Percentiles rank a stretch among this genome's conserved stretches.
These are phyloP conservation scores for Mola mola DNA, from an alignment of 2,113 vertebrate genomes.

Conservation along the genomic window DNA sequence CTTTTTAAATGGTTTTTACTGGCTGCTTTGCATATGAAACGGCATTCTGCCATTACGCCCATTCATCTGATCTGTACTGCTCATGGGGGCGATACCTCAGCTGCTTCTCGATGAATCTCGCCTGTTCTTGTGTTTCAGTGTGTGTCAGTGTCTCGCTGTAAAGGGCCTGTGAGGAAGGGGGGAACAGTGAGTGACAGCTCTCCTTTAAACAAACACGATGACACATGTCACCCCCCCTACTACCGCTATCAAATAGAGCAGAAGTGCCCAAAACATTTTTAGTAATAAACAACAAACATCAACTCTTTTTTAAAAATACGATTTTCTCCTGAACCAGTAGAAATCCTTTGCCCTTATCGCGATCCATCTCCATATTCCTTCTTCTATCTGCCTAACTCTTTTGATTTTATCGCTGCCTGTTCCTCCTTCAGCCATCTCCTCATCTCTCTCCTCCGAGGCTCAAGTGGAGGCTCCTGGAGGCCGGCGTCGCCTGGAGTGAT, in stretches of 20 bases:
- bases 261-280: background rate
- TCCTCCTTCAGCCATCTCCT: slow-evolving; percentile 53
- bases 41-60: slow-evolving; percentile 26
- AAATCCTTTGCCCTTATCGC: slow-evolving; percentile 11
- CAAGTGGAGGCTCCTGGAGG: slow-evolving; percentile 29
- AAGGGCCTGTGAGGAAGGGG: no score
- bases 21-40: slow-evolving; percentile 7
- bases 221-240: background rate
- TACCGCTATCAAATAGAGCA: background rate
- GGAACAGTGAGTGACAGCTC: no score
- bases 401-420: slow-evolving; percentile 47
- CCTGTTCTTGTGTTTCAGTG: background rate
- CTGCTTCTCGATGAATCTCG: background rate
- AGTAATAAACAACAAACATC: no score
- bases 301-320: no score
- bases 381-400: background rate
- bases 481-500: slow-evolving; percentile 37
- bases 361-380: background rate
- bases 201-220: background rate
- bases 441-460: slow-evolving; percentile 31
- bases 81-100: slow-evolving; percentile 19
- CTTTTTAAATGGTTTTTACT: no score
- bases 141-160: background rate
- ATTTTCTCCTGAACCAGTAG: background rate
- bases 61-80: slow-evolving; percentile 13